These are phyloP conservation scores for Camponotus vicinus DNA, from an alignment of 1,140 invertebrate species.

Conservation along the genomic window DNA sequence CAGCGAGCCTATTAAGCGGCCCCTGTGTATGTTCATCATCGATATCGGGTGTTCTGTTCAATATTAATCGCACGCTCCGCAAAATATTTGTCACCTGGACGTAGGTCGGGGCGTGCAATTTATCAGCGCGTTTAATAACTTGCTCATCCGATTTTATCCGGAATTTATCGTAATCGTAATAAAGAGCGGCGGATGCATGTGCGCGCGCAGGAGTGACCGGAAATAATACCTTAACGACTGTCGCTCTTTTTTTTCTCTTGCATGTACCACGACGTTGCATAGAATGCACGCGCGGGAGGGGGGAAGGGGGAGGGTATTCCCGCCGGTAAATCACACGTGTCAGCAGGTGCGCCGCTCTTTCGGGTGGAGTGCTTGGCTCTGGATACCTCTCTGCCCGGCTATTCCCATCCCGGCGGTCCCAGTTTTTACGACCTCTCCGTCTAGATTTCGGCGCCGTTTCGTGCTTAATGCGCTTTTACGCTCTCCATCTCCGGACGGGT, in stretches of 20 bases:
- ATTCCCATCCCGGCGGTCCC: constrained; percentile 53
- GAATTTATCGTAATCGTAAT: constrained; percentile 56
- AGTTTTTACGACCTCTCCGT: constrained; percentile 48
- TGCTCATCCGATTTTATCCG: constrained; percentile 49
- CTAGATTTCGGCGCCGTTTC: constrained; percentile 20
- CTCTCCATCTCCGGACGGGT: constrained; percentile 40
- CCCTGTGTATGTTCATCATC: not conserved
- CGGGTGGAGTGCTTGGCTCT: constrained; percentile 2
- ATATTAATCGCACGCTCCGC: constrained; percentile 51
- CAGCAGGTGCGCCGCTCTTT: constrained; percentile 55
- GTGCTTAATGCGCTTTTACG: constrained; percentile 59
- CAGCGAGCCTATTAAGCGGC: constrained; percentile 29
- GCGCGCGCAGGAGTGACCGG: not conserved
- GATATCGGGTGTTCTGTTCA: constrained; percentile 42
- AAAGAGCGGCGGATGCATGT: constrained; percentile 10
- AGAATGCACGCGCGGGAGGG: constrained; percentile 23
- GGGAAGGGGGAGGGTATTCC: not conserved
- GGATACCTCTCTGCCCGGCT: constrained; percentile 12
- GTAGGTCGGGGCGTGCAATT: constrained; percentile 39
- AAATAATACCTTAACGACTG: constrained; percentile 51
- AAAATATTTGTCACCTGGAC: constrained; percentile 52
- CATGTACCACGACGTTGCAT: not conserved
- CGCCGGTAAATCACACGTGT: constrained; percentile 60
- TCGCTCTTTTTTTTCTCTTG: constrained; percentile 25
- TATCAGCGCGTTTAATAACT: constrained; percentile 53